Percentiles rank a stretch among this genome's conserved stretches.
These are phyloP conservation scores for Chrysolina americana DNA, from an alignment of 2,888 invertebrate species.

Conservation along the genomic window DNA sequence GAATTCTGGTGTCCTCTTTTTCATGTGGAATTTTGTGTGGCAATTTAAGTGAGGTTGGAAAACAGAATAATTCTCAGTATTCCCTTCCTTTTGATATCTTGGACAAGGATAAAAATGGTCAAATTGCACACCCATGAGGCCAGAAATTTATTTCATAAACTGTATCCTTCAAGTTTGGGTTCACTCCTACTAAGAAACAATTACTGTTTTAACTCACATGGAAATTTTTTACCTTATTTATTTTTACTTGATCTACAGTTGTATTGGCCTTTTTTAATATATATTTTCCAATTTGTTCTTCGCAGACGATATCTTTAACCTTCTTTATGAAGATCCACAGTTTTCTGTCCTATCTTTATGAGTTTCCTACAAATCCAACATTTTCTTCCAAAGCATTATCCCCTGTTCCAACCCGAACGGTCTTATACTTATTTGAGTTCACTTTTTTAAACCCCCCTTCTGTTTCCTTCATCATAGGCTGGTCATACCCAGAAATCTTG, in stretches of 20 bases:
- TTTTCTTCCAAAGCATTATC: not conserved
- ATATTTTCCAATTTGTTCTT: slow-evolving; percentile 6
- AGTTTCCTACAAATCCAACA: not conserved
- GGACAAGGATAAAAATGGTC: not conserved
- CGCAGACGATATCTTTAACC: not conserved
- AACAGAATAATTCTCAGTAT: not conserved
- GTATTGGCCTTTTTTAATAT: not conserved
- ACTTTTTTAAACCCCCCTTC: slow-evolving; percentile 3
- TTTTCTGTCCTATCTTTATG: not conserved
- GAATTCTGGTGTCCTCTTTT: not conserved
- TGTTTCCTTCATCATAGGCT: not conserved
- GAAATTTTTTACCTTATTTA: not conserved
- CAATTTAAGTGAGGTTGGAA: not conserved
- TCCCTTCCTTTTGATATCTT: not conserved
- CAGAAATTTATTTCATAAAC: slow-evolving; percentile 1
- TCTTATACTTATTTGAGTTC: not conserved
- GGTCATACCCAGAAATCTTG: too few relatives aligned
- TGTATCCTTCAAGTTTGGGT: slow-evolving; percentile 2
- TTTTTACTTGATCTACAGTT: not conserved
- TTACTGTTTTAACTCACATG: not conserved
- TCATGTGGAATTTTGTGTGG: not conserved
- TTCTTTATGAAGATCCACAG: slow-evolving; percentile 3
- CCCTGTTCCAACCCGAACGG: not conserved
- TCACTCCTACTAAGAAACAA: not conserved
- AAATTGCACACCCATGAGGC: not conserved